Evolutionary conservation across 1,140 invertebrate species (phyloP), one percentile per base, ranked within the genome.

Genomic region (Sycophaga agraensis): DNA sequence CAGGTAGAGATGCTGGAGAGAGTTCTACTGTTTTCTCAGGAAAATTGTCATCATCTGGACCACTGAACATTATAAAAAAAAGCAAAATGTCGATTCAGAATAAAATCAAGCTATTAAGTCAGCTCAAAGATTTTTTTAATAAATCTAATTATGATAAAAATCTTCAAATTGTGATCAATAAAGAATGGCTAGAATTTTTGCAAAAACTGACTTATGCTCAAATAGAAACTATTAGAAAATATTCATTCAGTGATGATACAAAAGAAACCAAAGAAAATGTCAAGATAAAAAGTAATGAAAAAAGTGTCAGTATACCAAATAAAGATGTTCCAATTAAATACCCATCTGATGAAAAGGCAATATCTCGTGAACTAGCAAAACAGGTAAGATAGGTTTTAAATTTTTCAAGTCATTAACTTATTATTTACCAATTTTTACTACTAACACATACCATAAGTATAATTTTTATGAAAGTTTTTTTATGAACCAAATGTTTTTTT

Each of bases 151-250:
- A 73, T 24, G 81, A 83, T n/a, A 82, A 80, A 54, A 78, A 71
- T 59, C 55, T 82, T 24, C 79, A 83, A 45, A 72, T 81, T 31
- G 65, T 74, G n/a, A 51, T 84, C 6, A 82, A 77, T 49, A 85
- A 83, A 66, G 80, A 85, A 61, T 84, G 84, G 78, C 68, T 81
- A 4, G 75, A 81, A 2, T 71, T 80, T 37, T 65, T 85, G 22
- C 80, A 85, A 63, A 82, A 73, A 66, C 53, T 80, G 14, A 73
- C 77, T 0, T 77, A 76, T 16, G 68, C 71, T 0, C 73, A 75
- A 49, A 70, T 76, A 4, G 66, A 77, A 46, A 68, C 63, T 1
- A 64, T 77, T 2, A 72, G 73, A 53, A 83, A 78, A 54, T 71
- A 78, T 61, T 78, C 80, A 28, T 66, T 74, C 0, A 71, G 68